phyloP scores from a whole-genome alignment of 2,888 invertebrate species.

The Crematogaster levior region DNA sequence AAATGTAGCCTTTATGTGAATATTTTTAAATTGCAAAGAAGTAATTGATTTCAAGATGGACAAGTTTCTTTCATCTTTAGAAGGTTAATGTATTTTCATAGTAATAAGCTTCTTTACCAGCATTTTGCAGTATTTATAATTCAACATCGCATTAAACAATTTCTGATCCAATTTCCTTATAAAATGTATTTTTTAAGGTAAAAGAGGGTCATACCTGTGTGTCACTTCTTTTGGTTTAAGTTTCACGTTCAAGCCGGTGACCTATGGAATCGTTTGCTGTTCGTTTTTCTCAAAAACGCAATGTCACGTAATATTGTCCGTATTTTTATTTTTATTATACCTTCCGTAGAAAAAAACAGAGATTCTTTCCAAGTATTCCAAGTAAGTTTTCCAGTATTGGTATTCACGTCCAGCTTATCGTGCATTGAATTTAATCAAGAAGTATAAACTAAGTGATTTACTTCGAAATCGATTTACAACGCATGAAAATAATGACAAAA shows the following conservation, averaged over 20 bases:
- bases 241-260: conserved; percentile 3
- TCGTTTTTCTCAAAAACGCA: conserved; percentile 9
- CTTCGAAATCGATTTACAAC: too few species aligned
- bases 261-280: not conserved
- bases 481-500: not conserved
- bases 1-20: not conserved
- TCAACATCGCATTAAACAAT: not conserved
- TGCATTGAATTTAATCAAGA: not conserved
- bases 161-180: not conserved
- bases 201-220: conserved; percentile 58
- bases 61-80: not conserved
- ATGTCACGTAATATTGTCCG: not conserved
- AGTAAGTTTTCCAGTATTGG: not conserved
- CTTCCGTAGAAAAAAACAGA: not conserved
- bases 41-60: not conserved
- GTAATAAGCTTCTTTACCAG: not conserved
- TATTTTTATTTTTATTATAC: not conserved
- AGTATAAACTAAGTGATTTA: not conserved
- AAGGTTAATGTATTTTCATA: not conserved
- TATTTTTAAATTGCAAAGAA: conserved; percentile 8
- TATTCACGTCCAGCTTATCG: not conserved
- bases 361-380: not conserved
- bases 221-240: conserved; percentile 39
- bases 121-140: not conserved
- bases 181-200: conserved; percentile 37